Conservation (phyloP, 37 sponge, comb jelly and placozoan genomes). For the Cliona cf. orientalis region DNA sequence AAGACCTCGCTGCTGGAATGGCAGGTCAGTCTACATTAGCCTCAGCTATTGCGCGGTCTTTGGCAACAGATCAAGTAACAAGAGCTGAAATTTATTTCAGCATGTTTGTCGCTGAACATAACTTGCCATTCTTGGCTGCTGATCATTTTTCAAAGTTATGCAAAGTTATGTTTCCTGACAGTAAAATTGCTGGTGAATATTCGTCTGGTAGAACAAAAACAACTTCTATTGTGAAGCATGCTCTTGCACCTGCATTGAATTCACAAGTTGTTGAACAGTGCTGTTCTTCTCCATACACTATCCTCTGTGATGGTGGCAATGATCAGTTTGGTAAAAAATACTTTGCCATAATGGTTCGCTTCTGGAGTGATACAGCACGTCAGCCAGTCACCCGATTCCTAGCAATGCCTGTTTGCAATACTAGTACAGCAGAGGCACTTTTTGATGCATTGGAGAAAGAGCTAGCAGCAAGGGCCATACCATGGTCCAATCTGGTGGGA, state of each 20-base stretch:
- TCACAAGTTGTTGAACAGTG: neutral
- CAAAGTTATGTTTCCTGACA: constrained; percentile 53
- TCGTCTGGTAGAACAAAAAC: constrained; percentile 40
- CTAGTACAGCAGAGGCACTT: constrained; percentile 30
- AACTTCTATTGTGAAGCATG: constrained; percentile 35
- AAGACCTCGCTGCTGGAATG: neutral
- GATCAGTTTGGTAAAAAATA: constrained; percentile 34
- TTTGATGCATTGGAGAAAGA: constrained; percentile 19
- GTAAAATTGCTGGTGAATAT: constrained; percentile 41
- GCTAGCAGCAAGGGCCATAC: constrained; percentile 1
- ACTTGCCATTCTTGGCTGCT: constrained; percentile 18
- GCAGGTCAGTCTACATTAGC: constrained; percentile 5
- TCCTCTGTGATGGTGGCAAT: constrained; percentile 55
- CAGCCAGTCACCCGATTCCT: constrained; percentile 41
- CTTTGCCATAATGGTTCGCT: constrained; percentile 50
- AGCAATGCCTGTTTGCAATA: constrained; percentile 40
- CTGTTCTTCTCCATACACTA: constrained; percentile 10
- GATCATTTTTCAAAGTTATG: constrained; percentile 52
- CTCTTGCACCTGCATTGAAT: constrained; percentile 11
- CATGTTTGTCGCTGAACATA: constrained; percentile 45
- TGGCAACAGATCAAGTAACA: constrained; percentile 11
- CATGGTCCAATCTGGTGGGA: constrained; percentile 30
- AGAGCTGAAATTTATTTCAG: constrained; percentile 37
- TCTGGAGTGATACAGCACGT: constrained; percentile 27
- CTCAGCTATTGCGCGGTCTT: neutral